Percentiles rank a stretch among this genome's conserved stretches.
Evolutionary conservation across 2,113 vertebrate genomes (phyloP).

Genomic region (Cyprinodon brontotheroides): DNA sequence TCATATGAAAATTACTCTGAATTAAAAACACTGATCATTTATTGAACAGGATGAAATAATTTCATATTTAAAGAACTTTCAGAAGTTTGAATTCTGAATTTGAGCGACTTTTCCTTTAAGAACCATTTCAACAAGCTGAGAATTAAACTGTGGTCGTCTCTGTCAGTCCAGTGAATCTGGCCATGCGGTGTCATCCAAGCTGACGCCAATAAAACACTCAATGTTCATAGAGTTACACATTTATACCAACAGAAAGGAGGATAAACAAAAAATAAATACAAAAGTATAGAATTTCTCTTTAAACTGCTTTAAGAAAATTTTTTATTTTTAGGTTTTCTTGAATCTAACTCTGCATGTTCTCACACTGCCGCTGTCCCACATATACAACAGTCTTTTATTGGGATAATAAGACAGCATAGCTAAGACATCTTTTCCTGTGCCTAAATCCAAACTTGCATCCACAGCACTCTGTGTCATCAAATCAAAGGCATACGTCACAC

Average conservation of each 20-base stretch:
- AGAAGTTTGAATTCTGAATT: neutral
- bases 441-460: conserved; percentile 81
- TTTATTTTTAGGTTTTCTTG: conserved; percentile 45
- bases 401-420: conserved; percentile 90
- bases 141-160: neutral
- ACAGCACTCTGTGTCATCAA: conserved; percentile 77
- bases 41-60: too few relatives aligned
- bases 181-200: neutral
- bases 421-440: conserved; percentile 80
- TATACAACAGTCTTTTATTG: conserved; percentile 79
- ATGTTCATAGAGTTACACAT: neutral
- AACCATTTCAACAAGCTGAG: neutral
- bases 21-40: too few relatives aligned
- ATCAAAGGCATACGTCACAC: conserved; percentile 87
- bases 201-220: neutral
- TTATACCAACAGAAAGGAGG: neutral
- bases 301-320: neutral
- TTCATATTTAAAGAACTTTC: too few relatives aligned
- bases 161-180: neutral
- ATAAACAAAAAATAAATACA: neutral
- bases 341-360: conserved; percentile 83
- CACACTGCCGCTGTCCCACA: conserved; percentile 86
- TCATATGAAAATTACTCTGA: too few relatives aligned
- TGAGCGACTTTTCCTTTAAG: neutral
- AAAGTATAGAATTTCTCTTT: neutral